Conservation (phyloP, 2,113 vertebrate genomes). For the Rhynchopsitta pachyrhyncha region DNA sequence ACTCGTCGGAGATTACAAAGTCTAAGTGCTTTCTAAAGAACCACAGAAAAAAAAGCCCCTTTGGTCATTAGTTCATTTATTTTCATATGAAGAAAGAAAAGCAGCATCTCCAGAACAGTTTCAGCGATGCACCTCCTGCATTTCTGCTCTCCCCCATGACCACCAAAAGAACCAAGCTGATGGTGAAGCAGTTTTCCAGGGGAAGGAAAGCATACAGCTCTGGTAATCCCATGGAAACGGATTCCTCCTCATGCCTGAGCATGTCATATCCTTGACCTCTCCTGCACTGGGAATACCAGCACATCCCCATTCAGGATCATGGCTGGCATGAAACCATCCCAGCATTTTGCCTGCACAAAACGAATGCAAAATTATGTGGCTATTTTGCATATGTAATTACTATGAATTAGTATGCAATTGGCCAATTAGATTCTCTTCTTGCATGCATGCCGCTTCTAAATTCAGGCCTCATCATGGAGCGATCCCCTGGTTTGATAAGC, state of each 20-base stretch:
- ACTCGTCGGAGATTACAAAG: not conserved
- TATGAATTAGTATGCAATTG: constrained; percentile 29
- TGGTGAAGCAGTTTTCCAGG: not conserved
- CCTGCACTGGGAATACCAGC: not conserved
- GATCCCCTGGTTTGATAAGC: not conserved
- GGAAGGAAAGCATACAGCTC: not conserved
- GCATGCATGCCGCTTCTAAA: not conserved
- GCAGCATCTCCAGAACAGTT: not conserved
- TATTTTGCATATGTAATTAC: not conserved
- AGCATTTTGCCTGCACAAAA: not conserved
- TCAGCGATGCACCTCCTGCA: not conserved
- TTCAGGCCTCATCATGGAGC: not conserved
- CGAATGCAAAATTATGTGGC: not conserved
- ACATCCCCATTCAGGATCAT: not conserved
- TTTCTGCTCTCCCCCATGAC: not conserved
- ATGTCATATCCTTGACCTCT: not conserved
- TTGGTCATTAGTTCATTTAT: not conserved
- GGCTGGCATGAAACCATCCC: not conserved
- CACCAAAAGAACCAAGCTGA: not conserved
- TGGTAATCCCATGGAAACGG: not conserved
- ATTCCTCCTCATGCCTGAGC: not conserved
- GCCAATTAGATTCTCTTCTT: constrained; percentile 23
- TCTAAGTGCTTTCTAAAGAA: not conserved
- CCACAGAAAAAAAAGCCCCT: not conserved
- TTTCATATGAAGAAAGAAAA: not conserved